Evolutionary conservation across 2,797 vertebrate species (phyloP).

Genomic region (Rhyacichthys aspro): DNA sequence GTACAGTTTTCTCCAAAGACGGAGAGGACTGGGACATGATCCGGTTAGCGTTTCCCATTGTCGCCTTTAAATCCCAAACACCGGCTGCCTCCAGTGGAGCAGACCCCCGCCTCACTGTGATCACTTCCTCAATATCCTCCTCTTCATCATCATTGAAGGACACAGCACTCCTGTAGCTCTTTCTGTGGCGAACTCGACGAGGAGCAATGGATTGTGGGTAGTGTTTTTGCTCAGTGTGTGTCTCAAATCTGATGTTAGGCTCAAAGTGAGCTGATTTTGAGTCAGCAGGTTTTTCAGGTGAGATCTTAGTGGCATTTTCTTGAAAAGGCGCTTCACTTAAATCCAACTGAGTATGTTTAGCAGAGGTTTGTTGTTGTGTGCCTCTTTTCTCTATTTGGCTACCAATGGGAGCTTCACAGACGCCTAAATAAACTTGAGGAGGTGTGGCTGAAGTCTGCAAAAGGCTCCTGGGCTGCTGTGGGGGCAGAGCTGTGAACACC

Average conservation of each 20-base stretch:
- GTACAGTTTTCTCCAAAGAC: not conserved
- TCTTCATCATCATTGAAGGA: constrained; percentile 54
- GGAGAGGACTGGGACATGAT: constrained; percentile 51
- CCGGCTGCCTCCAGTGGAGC: not conserved
- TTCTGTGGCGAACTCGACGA: constrained; percentile 27
- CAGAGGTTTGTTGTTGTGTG: not conserved
- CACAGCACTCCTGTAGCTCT: constrained; percentile 65
- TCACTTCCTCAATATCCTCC: constrained; percentile 19
- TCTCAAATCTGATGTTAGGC: too few species aligned
- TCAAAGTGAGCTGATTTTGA: too few species aligned
- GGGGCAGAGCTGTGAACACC: not conserved
- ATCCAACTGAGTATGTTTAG: not conserved
- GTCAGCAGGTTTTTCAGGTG: too few species aligned
- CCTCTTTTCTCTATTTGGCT: not conserved
- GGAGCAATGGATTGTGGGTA: not conserved
- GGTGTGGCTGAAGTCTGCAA: not conserved
- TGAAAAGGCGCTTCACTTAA: not conserved
- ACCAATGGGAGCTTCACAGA: not conserved
- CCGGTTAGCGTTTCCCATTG: constrained; percentile 1
- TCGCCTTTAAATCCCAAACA: not conserved
- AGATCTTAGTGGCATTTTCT: too few species aligned
- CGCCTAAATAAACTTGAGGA: too few species aligned
- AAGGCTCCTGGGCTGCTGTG: not conserved
- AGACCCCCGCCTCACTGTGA: constrained; percentile 15
- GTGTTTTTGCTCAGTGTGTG: not conserved